Evolutionary conservation across 1,140 invertebrate genomes (phyloP), one percentile per base, ranked within the genome.

Genomic region (Pachypeltis micranthus): DNA sequence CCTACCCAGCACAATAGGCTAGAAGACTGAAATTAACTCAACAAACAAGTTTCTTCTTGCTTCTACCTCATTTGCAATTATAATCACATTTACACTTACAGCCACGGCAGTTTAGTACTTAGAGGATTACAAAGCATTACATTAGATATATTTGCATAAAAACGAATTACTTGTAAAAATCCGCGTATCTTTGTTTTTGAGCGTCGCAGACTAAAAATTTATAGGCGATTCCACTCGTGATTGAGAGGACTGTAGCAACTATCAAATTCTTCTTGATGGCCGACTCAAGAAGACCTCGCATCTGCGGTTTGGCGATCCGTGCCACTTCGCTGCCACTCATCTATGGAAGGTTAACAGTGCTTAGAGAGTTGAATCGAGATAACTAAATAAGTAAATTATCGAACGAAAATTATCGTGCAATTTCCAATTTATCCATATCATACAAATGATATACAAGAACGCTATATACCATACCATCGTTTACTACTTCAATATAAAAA

Each of bases 121-220:
- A 39, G 34, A 10, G n/a, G 7, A 39, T n/a, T 10, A 10, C n/a
- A 10, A 7, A 39, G 34, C n/a, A 39, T 39, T 39, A 10, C 34
- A 7, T 39, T 7, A 39, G n/a, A 7, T 55, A 10, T 19, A 12
- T 55, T 10, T 12, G 51, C 7, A 10, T 12, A 24, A 24, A 55
- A 7, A 7, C 24, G 59, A 63, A 24, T 72, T 74, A 85, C 84
- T 79, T 84, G 78, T 85, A 85, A 70, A 83, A 85, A 67, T 84
- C 81, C 47, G 81, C 82, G 68, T 84, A 85, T 68, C 72, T 72
- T 69, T 74, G 72, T 71, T 84, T 85, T 61, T 79, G 75, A 1
- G 75, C 72, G 63, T 80, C 78, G 44, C 74, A 74, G n/a, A 80
- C 70, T 0, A 75, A 54, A 29, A 77, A 62, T 64, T 84, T 79